Percentiles rank a stretch among this genome's conserved stretches.
phyloP scores from a whole-genome alignment of 2,888 invertebrate genomes.

The Ochlodes sylvanus region DNA sequence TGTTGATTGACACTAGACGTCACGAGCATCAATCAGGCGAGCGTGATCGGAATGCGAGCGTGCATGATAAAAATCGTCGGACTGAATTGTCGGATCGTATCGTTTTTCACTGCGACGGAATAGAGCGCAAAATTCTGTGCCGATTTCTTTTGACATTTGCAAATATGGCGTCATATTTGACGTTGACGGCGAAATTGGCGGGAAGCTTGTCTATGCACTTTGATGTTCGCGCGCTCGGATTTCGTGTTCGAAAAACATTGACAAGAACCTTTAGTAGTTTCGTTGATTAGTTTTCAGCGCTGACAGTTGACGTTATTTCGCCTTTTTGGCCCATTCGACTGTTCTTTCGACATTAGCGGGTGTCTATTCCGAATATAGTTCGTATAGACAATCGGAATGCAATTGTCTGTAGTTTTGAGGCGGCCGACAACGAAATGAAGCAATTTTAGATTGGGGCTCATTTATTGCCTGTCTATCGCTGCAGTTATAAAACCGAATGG shows the following conservation, averaged over 20 bases:
- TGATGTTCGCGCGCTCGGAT: conserved; percentile 54
- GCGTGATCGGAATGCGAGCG: conserved; percentile 59
- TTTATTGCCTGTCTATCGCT: conserved; percentile 82
- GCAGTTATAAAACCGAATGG: conserved; percentile 76
- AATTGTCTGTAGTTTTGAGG: conserved; percentile 59
- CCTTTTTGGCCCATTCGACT: conserved; percentile 47
- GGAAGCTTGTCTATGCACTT: conserved; percentile 74
- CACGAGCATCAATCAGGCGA: conserved; percentile 73
- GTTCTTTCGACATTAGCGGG: conserved; percentile 48
- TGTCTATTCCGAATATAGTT: conserved; percentile 41
- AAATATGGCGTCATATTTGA: conserved; percentile 55
- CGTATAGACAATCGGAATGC: conserved; percentile 60
- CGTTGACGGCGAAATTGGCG: conserved; percentile 63
- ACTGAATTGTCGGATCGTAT: conserved; percentile 39
- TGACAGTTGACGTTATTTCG: conserved; percentile 54
- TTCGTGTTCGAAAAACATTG: conserved; percentile 55
- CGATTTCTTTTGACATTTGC: conserved; percentile 54
- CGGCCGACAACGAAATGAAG: conserved; percentile 75
- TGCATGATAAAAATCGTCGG: conserved; percentile 40
- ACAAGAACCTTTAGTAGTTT: conserved; percentile 50
- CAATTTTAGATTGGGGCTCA: conserved; percentile 82
- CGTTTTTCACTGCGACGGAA: conserved; percentile 36
- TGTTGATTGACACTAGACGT: conserved; percentile 76
- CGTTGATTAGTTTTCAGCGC: conserved; percentile 50
- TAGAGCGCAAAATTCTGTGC: conserved; percentile 51